phyloP scores from a whole-genome alignment of 2,888 invertebrate genomes.

The Lycia hirtaria region DNA sequence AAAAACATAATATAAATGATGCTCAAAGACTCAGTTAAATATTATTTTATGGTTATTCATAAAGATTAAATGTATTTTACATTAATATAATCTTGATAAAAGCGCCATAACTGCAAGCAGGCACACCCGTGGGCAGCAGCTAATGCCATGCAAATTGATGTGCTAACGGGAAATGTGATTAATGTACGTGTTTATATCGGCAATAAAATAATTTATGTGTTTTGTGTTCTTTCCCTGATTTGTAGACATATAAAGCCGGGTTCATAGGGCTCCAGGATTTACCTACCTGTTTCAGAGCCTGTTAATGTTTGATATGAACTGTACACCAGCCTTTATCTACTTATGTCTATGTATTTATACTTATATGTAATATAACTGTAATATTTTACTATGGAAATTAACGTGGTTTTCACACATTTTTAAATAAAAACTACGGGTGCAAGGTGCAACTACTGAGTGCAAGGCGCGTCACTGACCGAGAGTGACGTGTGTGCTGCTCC shows the following conservation, averaged over 20 bases:
- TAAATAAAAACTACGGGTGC: no score
- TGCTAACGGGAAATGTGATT: slow-evolving; percentile 11
- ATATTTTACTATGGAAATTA: no score
- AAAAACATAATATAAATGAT: background rate
- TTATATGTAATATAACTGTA: no score
- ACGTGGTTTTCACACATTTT: no score
- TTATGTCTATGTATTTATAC: no score
- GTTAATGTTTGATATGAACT: no score
- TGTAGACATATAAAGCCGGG: slow-evolving; percentile 12
- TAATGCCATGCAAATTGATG: slow-evolving; percentile 6
- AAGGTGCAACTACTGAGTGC: no score
- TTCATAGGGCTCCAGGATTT: no score
- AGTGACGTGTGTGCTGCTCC: no score
- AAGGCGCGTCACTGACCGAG: no score
- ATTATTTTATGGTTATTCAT: background rate
- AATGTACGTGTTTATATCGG: slow-evolving; percentile 13
- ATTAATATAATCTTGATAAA: slow-evolving; percentile 10
- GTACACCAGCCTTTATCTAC: no score
- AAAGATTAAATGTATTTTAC: background rate
- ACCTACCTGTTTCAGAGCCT: no score
- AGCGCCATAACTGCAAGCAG: background rate
- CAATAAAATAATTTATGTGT: slow-evolving; percentile 21
- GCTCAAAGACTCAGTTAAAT: background rate
- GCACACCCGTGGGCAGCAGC: slow-evolving; percentile 11
- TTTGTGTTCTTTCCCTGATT: background rate